phyloP scores from a whole-genome alignment of 2,113 vertebrate species.

The Philantomba maxwellii region DNA sequence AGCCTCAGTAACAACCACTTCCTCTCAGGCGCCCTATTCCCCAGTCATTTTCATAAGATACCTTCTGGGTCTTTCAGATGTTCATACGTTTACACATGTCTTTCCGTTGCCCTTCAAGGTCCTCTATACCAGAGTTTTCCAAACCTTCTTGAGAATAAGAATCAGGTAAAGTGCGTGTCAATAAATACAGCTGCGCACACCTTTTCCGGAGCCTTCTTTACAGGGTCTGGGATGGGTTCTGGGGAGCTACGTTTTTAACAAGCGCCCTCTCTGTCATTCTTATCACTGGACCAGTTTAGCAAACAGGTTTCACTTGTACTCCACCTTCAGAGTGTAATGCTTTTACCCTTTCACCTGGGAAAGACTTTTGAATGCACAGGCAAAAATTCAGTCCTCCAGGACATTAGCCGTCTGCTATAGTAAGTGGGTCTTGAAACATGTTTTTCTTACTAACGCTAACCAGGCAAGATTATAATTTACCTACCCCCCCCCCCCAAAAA shows the following conservation, averaged over 20 bases:
- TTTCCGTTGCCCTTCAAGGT: neutral
- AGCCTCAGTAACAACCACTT: neutral
- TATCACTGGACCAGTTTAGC: neutral
- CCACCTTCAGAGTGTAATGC: neutral
- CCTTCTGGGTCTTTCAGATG: neutral
- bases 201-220: neutral
- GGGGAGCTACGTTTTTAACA: neutral
- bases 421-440: too few species aligned
- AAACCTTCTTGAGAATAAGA: neutral
- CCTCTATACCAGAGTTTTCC: neutral
- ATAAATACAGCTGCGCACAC: neutral
- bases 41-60: neutral
- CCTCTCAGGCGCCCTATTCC: neutral
- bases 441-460: neutral
- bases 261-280: neutral
- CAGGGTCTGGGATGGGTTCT: neutral
- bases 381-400: neutral
- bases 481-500: rapidly evolving
- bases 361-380: neutral
- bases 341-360: neutral
- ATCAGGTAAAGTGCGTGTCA: neutral
- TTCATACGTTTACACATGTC: neutral
- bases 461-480: neutral
- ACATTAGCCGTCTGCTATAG: neutral
- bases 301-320: neutral